phyloP scores from a whole-genome alignment of 2,113 vertebrate genomes.

The Cricetomys ansorgei region DNA sequence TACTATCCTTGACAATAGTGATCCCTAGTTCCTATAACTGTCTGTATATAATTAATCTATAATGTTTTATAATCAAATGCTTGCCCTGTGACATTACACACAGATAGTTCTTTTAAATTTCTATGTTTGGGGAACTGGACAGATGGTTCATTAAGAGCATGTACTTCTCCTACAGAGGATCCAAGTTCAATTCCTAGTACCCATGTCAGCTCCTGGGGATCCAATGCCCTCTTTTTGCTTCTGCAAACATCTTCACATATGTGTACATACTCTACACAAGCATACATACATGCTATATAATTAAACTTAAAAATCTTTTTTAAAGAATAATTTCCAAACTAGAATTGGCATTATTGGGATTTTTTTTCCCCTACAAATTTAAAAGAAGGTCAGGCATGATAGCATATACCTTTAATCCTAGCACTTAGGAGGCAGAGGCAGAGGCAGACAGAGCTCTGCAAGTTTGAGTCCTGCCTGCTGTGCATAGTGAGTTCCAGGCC shows the following conservation, averaged over 20 bases:
- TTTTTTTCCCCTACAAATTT: background rate
- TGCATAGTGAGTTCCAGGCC: background rate
- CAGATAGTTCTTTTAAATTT: background rate
- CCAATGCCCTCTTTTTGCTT: background rate
- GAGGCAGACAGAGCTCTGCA: background rate
- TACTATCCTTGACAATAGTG: background rate
- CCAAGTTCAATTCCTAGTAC: background rate
- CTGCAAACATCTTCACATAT: background rate
- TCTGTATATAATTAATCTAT: background rate
- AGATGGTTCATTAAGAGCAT: background rate
- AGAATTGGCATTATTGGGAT: background rate
- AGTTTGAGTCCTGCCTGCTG: background rate
- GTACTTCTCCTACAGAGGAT: background rate
- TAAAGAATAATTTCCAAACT: conserved; percentile 7
- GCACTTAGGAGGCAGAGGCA: background rate
- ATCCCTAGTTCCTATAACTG: background rate
- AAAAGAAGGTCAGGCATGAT: background rate
- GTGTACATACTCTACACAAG: background rate
- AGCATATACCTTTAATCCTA: background rate
- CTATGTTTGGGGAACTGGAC: background rate
- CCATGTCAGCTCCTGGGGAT: background rate
- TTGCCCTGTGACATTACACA: background rate
- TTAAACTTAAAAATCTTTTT: background rate
- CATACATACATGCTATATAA: background rate
- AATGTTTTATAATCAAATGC: background rate